A percentile compares a stretch with the other conserved stretches of the same genome.
phyloP scores from a whole-genome alignment of 2,888 invertebrate species.

The Oscheius sp. region DNA sequence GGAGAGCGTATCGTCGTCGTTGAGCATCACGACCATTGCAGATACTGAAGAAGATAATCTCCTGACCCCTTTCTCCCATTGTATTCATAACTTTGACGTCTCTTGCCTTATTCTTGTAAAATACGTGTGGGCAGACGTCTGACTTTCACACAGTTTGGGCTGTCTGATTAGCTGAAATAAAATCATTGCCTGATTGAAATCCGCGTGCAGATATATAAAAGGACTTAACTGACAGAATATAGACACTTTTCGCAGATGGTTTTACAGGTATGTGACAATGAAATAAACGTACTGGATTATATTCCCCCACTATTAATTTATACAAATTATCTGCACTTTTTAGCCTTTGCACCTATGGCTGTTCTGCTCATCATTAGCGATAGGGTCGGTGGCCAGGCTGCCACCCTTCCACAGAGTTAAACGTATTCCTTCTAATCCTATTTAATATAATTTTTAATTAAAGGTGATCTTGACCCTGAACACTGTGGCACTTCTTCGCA shows the following conservation, averaged over 20 bases:
- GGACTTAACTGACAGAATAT: background rate
- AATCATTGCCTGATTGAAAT: background rate
- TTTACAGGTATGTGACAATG: background rate
- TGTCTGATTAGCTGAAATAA: slow-evolving; percentile 26
- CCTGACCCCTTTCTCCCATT: background rate
- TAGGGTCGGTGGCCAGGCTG: background rate
- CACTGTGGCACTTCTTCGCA: background rate
- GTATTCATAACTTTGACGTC: background rate
- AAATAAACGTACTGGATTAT: background rate
- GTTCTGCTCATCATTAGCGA: slow-evolving; percentile 8
- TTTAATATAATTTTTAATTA: background rate
- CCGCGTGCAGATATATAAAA: background rate
- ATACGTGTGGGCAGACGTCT: background rate
- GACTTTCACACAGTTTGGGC: slow-evolving; percentile 4
- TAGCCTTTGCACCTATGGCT: slow-evolving; percentile 9
- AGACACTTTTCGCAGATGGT: slow-evolving; percentile 21
- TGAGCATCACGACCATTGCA: slow-evolving; percentile 28
- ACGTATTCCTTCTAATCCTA: background rate
- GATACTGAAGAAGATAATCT: slow-evolving; percentile 1
- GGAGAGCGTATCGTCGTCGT: slow-evolving; percentile 29
- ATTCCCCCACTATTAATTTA: background rate
- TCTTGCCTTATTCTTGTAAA: slow-evolving; percentile 7
- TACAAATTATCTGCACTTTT: background rate
- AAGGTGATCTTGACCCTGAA: background rate
- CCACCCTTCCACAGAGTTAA: background rate